Base-by-base conservation (phyloP, 2,888 invertebrate species). In the Hydrotaea cyrtoneurina region DNA sequence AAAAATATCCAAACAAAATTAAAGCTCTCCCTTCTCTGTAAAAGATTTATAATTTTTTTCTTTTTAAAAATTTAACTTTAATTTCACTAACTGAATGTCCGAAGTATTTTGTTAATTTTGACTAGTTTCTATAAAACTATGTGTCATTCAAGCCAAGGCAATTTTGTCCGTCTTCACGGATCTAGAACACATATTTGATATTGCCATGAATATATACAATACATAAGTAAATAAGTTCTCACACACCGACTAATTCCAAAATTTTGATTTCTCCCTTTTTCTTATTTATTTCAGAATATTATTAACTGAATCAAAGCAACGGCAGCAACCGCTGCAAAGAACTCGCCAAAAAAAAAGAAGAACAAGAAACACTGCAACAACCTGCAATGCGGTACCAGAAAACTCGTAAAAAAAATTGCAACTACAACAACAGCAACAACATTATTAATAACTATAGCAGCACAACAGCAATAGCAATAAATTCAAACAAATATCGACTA, bases 331-430 rank as follows among this genome's bases (percentile, higher is more conserved):
- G 23, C 15, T 15, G 7, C 26, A 23, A 59, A 10, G 21, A 69
- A 21, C 46, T 46, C 46, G 39, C 8, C 8, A 13, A 36, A 57
- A 4, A 4, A 59, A n/a, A 62, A n/a, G 31, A n/a, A 23, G 31
- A 62, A 39, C 7, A 59, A 59, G 62, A 23, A 31, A 31, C 11
- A 82, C 62, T 85, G 82, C 79, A 77, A 82, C 46, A 71, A 85
- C 76, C 85, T 85, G 85, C 85, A 85, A 85, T 85, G 85, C 82
- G 85, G 85, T 85, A 85, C 82, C 85, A 85, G 82, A 85, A 85
- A 85, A 85, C 82, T 55, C 82, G 85, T 80, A 85, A 85, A 82
- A 85, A 85, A 85, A 55, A 62, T 31, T 82, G 62, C 73, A 62
- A 77, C 72, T 81, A 79, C 39, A 78, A 69, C 57, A 79, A 53